Conservation (phyloP, 2,113 vertebrate genomes). For the Hippocampus guttulatus region DNA sequence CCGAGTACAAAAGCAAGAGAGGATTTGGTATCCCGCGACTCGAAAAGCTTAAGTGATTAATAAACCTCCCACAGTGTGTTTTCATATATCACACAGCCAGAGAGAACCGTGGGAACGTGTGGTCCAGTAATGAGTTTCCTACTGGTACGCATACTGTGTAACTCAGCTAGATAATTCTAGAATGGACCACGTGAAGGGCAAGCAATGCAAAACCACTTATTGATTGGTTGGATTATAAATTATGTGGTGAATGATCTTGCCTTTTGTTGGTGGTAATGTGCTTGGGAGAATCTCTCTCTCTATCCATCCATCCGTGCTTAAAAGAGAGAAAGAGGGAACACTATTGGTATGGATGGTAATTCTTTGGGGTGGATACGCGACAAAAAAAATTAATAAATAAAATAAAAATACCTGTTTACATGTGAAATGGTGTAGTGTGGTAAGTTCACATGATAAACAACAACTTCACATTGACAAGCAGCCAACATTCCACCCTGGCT, state of each 20-base stretch:
- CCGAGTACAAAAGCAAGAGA: slow-evolving; percentile 49
- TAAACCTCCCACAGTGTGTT: slow-evolving; percentile 64
- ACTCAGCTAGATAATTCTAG: background rate
- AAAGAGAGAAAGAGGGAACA: no score
- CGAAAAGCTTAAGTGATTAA: slow-evolving; percentile 58
- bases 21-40: slow-evolving; percentile 52
- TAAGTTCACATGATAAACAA: background rate
- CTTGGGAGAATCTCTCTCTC: no score
- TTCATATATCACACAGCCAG: slow-evolving; percentile 49
- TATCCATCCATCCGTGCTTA: no score
- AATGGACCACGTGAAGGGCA: background rate
- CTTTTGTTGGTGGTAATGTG: background rate
- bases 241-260: background rate
- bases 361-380: no score
- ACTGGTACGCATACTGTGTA: slow-evolving; percentile 7
- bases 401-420: background rate
- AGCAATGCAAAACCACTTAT: background rate
- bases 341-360: no score
- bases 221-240: background rate
- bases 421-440: background rate
- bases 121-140: slow-evolving; percentile 27
- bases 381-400: background rate
- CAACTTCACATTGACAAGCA: background rate
- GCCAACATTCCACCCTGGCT: background rate
- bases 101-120: slow-evolving; percentile 63